Percentiles rank a stretch among this genome's conserved stretches.
phyloP scores from a whole-genome alignment of 2,888 invertebrate genomes.

The Apocheima hispidaria region DNA sequence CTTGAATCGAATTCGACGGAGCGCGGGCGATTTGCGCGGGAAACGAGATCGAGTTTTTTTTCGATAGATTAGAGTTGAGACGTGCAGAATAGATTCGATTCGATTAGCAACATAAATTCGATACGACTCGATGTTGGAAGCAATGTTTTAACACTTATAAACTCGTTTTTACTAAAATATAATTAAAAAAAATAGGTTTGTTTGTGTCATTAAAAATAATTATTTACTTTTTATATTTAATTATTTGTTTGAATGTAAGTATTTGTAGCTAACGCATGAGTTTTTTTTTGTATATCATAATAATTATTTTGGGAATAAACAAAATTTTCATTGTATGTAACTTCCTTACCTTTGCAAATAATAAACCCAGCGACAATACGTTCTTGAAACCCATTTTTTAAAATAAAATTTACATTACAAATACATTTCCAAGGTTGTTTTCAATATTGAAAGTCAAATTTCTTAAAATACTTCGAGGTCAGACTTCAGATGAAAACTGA shows the following conservation, averaged over 20 bases:
- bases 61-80: conserved; percentile 54
- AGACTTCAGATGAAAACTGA: conserved; percentile 40
- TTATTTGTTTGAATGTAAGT: no score
- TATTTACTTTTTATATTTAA: not conserved
- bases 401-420: conserved; percentile 26
- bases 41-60: conserved; percentile 68
- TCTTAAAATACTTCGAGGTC: conserved; percentile 50
- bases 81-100: conserved; percentile 61
- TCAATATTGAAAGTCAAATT: conserved; percentile 63
- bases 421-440: conserved; percentile 53
- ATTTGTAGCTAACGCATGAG: no score
- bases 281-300: no score
- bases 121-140: conserved; percentile 44
- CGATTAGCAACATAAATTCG: conserved; percentile 52
- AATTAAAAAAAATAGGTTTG: no score
- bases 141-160: conserved; percentile 21
- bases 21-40: conserved; percentile 71
- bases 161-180: no score
- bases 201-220: no score
- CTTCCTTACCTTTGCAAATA: not conserved
- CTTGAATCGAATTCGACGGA: conserved; percentile 79
- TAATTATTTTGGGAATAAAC: no score
- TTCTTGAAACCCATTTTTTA: not conserved
- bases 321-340: no score
- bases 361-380: not conserved